Evolutionary conservation across 2,113 vertebrate species (phyloP).

Genomic region (Egretta garzetta): DNA sequence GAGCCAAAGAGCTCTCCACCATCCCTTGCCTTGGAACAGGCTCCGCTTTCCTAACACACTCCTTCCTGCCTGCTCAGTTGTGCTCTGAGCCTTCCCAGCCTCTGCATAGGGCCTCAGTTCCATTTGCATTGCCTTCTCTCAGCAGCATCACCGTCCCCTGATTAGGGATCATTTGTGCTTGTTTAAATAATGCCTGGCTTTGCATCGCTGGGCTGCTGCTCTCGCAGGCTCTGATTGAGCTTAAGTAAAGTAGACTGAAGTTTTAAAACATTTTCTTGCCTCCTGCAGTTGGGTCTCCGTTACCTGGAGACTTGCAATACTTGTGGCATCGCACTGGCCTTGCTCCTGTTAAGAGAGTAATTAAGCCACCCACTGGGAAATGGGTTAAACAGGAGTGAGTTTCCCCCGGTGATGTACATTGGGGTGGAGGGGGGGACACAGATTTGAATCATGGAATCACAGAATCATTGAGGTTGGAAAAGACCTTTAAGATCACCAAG

Average conservation of each 20-base stretch:
- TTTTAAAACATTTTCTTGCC: background rate
- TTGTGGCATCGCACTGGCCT: background rate
- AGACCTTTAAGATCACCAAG: no score
- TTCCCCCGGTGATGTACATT: fast-evolving
- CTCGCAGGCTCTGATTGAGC: background rate
- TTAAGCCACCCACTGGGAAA: background rate
- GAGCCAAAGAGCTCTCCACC: background rate
- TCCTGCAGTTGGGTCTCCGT: background rate
- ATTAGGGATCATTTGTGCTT: background rate
- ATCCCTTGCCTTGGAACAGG: background rate
- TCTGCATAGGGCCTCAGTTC: background rate
- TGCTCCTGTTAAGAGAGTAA: background rate
- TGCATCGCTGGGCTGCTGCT: background rate
- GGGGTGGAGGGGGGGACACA: no score
- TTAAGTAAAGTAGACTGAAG: constrained; percentile 6
- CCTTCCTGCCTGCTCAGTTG: background rate
- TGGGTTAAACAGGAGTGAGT: background rate
- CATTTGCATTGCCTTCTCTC: background rate
- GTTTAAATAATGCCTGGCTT: background rate
- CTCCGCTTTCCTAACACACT: background rate
- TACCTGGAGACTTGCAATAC: background rate
- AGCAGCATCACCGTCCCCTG: background rate
- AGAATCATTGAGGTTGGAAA: no score
- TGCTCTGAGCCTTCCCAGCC: background rate
- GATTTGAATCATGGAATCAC: background rate